Percentiles rank a stretch among this genome's conserved stretches.
Evolutionary conservation across 1,140 invertebrate genomes (phyloP).

Genomic region (Onthophagus taurus): DNA sequence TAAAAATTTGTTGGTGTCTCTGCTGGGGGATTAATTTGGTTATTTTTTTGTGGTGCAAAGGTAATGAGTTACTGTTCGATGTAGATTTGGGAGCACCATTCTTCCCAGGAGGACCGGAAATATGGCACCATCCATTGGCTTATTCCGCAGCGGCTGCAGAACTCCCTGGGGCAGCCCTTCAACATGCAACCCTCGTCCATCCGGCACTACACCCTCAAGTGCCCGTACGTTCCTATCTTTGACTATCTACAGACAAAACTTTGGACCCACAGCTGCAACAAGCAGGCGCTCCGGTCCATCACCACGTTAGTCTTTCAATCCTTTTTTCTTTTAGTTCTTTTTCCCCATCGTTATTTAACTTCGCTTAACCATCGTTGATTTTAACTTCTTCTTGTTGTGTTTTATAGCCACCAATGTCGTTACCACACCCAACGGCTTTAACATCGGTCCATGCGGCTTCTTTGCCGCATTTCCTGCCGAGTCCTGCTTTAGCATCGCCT

Average conservation of each 20-base stretch:
- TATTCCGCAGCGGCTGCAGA: conserved; percentile 66
- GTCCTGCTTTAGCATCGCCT: conserved; percentile 76
- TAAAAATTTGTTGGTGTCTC: no score
- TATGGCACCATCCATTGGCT: conserved; percentile 88
- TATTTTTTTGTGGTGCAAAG: no score
- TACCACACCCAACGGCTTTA: conserved; percentile 70
- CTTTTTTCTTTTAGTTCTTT: not conserved
- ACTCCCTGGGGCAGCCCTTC: conserved; percentile 68
- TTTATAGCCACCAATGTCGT: conserved; percentile 54
- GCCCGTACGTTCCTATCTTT: conserved; percentile 91
- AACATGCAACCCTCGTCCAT: conserved; percentile 83
- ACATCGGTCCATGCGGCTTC: conserved; percentile 70
- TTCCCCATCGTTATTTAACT: not conserved
- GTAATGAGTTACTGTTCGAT: no score
- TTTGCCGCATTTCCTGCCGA: conserved; percentile 66
- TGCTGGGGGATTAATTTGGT: no score
- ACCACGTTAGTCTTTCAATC: conserved; percentile 36
- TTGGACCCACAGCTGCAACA: conserved; percentile 45
- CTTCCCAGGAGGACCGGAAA: conserved; percentile 84
- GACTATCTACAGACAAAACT: conserved; percentile 86
- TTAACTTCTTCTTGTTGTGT: not conserved
- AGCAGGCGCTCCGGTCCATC: conserved; percentile 42
- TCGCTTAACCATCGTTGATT: not conserved
- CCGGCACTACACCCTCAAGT: conserved; percentile 94
- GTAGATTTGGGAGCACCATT: conserved; percentile 87